Conservation (phyloP, 2,888 invertebrate species). For the Lingula anatina region DNA sequence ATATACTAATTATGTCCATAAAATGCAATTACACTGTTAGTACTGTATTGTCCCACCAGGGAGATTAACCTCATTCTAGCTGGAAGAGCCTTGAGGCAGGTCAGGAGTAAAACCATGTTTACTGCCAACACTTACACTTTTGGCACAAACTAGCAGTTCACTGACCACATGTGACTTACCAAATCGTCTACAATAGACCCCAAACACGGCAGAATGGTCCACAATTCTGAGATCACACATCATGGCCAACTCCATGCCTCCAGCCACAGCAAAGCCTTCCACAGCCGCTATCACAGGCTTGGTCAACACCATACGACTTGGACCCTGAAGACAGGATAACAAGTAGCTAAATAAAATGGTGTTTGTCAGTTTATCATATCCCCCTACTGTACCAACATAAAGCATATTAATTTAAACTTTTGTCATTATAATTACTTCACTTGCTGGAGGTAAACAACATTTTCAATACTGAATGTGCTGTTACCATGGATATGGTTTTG, state of each 20-base stretch:
- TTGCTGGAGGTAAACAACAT: not conserved
- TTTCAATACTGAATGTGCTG: not conserved
- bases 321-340: slow-evolving; percentile 40
- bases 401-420: not conserved
- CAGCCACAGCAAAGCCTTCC: slow-evolving; percentile 84
- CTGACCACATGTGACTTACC: too few relatives aligned
- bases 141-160: too few relatives aligned
- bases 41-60: too few relatives aligned
- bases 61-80: too few relatives aligned
- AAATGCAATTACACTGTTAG: too few relatives aligned
- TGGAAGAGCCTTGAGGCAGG: too few relatives aligned
- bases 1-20: too few relatives aligned
- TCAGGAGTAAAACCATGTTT: too few relatives aligned
- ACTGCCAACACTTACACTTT: too few relatives aligned
- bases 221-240: slow-evolving; percentile 86
- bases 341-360: too few relatives aligned
- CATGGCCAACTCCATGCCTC: slow-evolving; percentile 82
- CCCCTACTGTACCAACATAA: too few relatives aligned
- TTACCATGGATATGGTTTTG: not conserved
- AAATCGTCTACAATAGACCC: slow-evolving; percentile 82
- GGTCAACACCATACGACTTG: slow-evolving; percentile 65
- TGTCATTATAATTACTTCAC: not conserved
- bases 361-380: too few relatives aligned
- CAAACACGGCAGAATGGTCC: slow-evolving; percentile 78
- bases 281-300: slow-evolving; percentile 90